Percentiles rank a stretch among this genome's conserved stretches.
phyloP scores from a whole-genome alignment of 2,888 invertebrate species.

The Achlya flavicornis region DNA sequence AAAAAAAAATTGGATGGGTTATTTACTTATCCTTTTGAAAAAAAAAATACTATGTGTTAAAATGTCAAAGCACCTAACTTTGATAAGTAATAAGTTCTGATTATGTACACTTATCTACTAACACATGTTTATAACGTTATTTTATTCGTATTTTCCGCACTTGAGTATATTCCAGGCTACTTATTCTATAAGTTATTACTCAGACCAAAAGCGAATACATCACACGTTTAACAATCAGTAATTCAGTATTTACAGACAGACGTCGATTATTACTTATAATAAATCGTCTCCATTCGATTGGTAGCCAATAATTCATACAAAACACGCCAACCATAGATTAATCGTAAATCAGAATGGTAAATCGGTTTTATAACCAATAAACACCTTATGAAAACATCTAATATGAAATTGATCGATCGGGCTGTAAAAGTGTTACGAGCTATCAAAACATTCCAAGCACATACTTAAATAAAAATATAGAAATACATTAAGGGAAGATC shows the following conservation, averaged over 20 bases:
- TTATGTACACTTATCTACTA: too few species aligned
- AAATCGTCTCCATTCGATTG: constrained; percentile 12
- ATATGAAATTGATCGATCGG: constrained; percentile 44
- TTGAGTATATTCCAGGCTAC: neutral
- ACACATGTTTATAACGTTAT: too few species aligned
- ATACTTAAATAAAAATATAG: constrained; percentile 30
- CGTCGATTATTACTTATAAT: neutral
- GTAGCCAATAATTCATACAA: constrained; percentile 14
- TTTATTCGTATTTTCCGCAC: too few species aligned
- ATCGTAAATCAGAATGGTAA: constrained; percentile 39
- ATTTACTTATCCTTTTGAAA: too few species aligned
- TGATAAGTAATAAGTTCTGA: too few species aligned
- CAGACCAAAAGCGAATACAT: neutral
- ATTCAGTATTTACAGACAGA: constrained; percentile 4
- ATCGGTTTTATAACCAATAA: constrained; percentile 41
- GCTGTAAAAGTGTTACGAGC: constrained; percentile 46
- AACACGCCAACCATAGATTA: constrained; percentile 28
- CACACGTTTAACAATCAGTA: constrained; percentile 8
- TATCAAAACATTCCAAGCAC: constrained; percentile 34
- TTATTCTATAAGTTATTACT: neutral
- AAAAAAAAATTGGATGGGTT: too few species aligned
- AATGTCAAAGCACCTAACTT: too few species aligned
- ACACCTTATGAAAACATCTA: constrained; percentile 44
- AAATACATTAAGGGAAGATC: constrained; percentile 34
- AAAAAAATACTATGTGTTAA: too few species aligned